Percentiles rank a stretch among this genome's conserved stretches.
These are phyloP conservation scores for Antigone vipio DNA, from an alignment of 2,113 vertebrate genomes.

Conservation along the genomic window DNA sequence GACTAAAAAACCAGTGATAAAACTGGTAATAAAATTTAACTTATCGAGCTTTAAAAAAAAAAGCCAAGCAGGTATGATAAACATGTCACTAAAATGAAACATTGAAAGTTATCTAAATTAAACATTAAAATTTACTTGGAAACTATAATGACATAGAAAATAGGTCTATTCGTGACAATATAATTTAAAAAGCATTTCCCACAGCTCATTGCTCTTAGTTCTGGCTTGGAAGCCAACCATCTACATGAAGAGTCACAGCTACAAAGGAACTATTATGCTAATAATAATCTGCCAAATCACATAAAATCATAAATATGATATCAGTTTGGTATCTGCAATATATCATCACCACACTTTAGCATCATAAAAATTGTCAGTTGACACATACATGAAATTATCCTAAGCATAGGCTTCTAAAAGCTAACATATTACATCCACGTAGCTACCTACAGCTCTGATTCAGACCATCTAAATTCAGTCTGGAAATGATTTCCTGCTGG, in stretches of 20 bases:
- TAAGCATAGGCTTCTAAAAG: background rate
- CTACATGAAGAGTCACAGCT: background rate
- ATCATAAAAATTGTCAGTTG: background rate
- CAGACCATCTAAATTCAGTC: background rate
- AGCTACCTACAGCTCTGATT: constrained; percentile 1
- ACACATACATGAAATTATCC: background rate
- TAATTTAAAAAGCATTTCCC: background rate
- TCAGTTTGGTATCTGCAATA: background rate
- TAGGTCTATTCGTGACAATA: background rate
- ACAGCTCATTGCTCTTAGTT: background rate
- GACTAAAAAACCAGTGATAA: background rate
- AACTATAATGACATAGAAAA: background rate
- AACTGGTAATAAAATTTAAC: background rate
- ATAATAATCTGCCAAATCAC: background rate
- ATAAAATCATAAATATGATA: background rate
- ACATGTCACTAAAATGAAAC: background rate
- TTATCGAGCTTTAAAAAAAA: background rate
- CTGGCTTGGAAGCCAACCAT: background rate
- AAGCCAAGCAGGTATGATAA: background rate
- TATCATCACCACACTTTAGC: background rate
- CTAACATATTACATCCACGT: background rate
- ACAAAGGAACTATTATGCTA: background rate
- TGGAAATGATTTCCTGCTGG: background rate
- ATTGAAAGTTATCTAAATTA: background rate
- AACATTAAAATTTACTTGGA: background rate